Evolutionary conservation across 2,797 vertebrate genomes (phyloP).

Genomic region (Salarias fasciatus): DNA sequence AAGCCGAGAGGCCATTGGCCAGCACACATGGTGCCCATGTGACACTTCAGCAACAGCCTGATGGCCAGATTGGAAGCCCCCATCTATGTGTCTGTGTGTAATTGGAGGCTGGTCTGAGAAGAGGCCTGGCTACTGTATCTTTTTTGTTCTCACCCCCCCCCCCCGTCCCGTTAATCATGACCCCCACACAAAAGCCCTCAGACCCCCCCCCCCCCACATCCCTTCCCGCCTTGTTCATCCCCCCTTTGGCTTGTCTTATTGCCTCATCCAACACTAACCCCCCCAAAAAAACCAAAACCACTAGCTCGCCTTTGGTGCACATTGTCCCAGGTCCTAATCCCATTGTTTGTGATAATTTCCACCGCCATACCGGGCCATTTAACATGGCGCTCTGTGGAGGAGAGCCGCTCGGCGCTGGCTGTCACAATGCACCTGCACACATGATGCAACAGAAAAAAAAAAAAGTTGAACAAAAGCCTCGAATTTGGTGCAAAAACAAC

Average conservation of each 20-base stretch:
- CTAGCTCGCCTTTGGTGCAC: constrained; percentile 62
- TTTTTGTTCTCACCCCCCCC: constrained; percentile 63
- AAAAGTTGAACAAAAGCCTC: constrained; percentile 20
- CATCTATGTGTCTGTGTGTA: constrained; percentile 46
- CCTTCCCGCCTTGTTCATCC: constrained; percentile 27
- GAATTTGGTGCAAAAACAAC: constrained; percentile 19
- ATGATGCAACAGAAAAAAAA: constrained; percentile 12
- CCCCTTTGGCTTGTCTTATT: constrained; percentile 40
- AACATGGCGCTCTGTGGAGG: constrained; percentile 58
- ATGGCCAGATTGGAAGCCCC: constrained; percentile 75
- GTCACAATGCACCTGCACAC: constrained; percentile 41
- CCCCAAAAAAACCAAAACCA: constrained; percentile 45
- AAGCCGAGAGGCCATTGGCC: constrained; percentile 78
- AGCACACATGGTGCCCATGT: constrained; percentile 76
- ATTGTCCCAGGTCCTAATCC: constrained; percentile 76
- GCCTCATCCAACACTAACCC: constrained; percentile 36
- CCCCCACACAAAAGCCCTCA: constrained; percentile 41
- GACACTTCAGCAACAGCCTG: constrained; percentile 77
- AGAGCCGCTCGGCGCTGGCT: constrained; percentile 55
- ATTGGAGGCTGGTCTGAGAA: constrained; percentile 51
- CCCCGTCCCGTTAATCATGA: constrained; percentile 62
- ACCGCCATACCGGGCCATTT: constrained; percentile 56
- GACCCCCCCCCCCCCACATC: constrained; percentile 23
- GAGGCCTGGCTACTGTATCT: constrained; percentile 71
- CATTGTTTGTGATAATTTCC: constrained; percentile 74